Base-by-base conservation (phyloP, 1,140 invertebrate genomes). In the Zaprionus camerounensis region DNA sequence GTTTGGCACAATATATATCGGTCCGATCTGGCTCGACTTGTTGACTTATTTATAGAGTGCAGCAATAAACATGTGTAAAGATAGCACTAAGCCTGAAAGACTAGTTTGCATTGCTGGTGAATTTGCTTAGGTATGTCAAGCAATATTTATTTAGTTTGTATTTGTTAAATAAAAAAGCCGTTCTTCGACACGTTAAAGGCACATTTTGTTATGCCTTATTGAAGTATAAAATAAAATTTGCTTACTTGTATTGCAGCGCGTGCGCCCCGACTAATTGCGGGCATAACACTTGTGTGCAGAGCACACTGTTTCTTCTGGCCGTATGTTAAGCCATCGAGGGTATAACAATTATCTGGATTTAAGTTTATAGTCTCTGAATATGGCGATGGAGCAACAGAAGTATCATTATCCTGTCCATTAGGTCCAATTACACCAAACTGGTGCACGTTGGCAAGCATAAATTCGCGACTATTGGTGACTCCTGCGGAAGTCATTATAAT, bases 271-370 rank as follows among this genome's bases (percentile, higher is more conserved):
- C 94, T 94, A 22, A 97, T 95, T 4, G 94, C 94, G 4, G 94
- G 94, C 96, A 97, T 97, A 71, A 97, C 94, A 85, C 96, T 96
- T 28, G 95, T 94, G 80, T 97, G 96, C 22, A 97, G 93, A 62
- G 96, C 94, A 79, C 97, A 98, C 26, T 97, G 93, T 74, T 96
- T 96, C 38, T 94, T 94, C 91, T 97, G 96, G 5, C 96, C 96
- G 15, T 94, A 94, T 13, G 95, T 95, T 24, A 97, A 92, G 2
- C 96, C 96, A 81, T 94, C 94, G 7, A 96, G 92, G 44, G 94
- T 93, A 34, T 94, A 94, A 82, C 96, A 96, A 26, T 84, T 87
- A 46, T 92, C 91, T 3, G 92, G 91, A 85, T 92, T 92, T 28
- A 92, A 62, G 71, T 93, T 78, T 15, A 92, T 84, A 11, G 80